Evolutionary conservation across 1,140 invertebrate species (phyloP).

Genomic region (Bombus confusus): DNA sequence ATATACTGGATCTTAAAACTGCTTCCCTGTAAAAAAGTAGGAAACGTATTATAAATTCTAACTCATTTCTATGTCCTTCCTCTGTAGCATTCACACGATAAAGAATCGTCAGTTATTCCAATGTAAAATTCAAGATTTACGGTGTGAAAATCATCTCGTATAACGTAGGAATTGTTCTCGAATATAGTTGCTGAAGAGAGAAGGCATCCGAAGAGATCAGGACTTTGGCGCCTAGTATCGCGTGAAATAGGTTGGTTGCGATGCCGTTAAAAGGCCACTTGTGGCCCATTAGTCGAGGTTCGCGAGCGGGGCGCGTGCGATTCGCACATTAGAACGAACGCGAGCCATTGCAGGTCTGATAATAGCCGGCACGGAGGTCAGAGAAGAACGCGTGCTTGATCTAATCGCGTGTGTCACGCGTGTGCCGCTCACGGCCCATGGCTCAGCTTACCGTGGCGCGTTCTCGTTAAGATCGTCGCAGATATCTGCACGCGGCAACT

Average conservation of each 20-base stretch:
- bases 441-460: slow-evolving; percentile 8
- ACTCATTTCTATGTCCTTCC: no score
- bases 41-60: no score
- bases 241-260: slow-evolving; percentile 68
- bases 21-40: no score
- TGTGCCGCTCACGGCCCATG: slow-evolving; percentile 19
- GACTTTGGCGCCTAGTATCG: neutral
- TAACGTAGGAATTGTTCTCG: no score
- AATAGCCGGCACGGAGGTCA: slow-evolving; percentile 24
- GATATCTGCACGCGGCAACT: slow-evolving; percentile 11
- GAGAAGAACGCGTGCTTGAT: slow-evolving; percentile 51
- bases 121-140: no score
- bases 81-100: no score
- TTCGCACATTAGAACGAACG: slow-evolving; percentile 72
- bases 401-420: slow-evolving; percentile 59
- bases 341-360: slow-evolving; percentile 30
- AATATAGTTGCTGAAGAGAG: neutral
- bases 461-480: slow-evolving; percentile 44
- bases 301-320: slow-evolving; percentile 73
- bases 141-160: no score
- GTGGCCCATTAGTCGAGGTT: slow-evolving; percentile 74
- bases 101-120: no score
- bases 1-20: no score
- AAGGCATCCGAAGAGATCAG: neutral
- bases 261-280: slow-evolving; percentile 60